Conservation (phyloP, 2,797 vertebrate genomes). For the Ctenochaetus hawaiiensis region DNA sequence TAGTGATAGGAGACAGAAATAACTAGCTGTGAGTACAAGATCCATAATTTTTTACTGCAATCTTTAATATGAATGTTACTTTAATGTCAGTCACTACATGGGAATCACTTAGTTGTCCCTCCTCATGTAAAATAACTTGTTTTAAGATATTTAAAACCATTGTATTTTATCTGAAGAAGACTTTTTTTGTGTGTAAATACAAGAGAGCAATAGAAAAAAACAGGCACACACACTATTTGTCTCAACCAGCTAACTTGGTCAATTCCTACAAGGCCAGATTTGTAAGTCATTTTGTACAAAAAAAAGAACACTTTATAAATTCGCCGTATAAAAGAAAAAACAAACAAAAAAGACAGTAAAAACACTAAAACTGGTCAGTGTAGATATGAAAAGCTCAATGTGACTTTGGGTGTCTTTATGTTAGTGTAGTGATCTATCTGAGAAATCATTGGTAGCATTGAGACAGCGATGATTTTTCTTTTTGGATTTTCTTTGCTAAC, state of each 20-base stretch:
- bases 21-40: conserved; percentile 82
- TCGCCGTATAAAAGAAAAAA: neutral
- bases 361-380: no score
- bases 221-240: neutral
- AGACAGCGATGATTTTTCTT: no score
- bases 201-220: neutral
- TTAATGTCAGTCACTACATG: neutral
- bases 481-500: no score
- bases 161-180: neutral
- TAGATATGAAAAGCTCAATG: neutral
- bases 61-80: conserved; percentile 28
- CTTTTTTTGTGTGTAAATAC: neutral
- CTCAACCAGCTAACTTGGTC: neutral
- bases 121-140: neutral
- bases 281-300: neutral
- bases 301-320: neutral
- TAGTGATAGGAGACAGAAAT: conserved; percentile 80
- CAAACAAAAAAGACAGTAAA: neutral
- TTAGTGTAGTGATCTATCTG: no score
- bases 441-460: no score
- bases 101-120: neutral
- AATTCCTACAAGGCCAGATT: neutral
- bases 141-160: neutral
- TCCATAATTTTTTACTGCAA: conserved; percentile 35
- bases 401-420: neutral